A percentile compares a stretch with the other conserved stretches of the same genome.
These are phyloP conservation scores for Enhydra lutris DNA, from an alignment of 2,113 vertebrate genomes.

Conservation along the genomic window DNA sequence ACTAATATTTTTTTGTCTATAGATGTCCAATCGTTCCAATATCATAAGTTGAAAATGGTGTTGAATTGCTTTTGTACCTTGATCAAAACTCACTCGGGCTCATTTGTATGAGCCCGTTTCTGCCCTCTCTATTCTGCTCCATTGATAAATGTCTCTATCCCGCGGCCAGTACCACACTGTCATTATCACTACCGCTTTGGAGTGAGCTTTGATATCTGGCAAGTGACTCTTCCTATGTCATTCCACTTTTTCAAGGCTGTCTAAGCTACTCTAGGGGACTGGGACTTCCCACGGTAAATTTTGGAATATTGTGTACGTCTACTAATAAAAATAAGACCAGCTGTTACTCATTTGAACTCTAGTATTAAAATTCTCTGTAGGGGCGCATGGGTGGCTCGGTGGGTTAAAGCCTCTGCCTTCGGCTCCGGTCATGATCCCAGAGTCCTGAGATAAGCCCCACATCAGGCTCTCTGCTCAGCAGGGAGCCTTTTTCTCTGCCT, in stretches of 20 bases:
- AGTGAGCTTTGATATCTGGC: background rate
- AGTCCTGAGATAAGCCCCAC: too few relatives aligned
- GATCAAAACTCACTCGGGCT: background rate
- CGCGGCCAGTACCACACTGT: background rate
- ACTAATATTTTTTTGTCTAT: background rate
- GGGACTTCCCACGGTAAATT: background rate
- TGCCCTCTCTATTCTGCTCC: background rate
- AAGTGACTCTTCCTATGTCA: background rate
- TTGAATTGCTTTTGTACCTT: background rate
- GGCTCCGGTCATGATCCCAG: too few relatives aligned
- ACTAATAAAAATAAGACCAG: background rate
- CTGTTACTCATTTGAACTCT: background rate
- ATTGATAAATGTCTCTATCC: background rate
- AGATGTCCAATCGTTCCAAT: background rate
- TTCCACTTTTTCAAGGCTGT: background rate
- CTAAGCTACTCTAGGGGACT: background rate
- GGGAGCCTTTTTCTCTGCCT: too few relatives aligned
- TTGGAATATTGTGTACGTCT: background rate
- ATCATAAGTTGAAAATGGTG: background rate
- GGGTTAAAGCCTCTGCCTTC: too few relatives aligned
- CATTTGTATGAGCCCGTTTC: background rate
- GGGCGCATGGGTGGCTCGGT: too few relatives aligned
- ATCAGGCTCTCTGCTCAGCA: too few relatives aligned
- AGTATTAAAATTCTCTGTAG: background rate
- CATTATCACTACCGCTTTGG: background rate